These are phyloP conservation scores for Platysteira castanea DNA, from an alignment of 2,113 vertebrate species.

Conservation along the genomic window DNA sequence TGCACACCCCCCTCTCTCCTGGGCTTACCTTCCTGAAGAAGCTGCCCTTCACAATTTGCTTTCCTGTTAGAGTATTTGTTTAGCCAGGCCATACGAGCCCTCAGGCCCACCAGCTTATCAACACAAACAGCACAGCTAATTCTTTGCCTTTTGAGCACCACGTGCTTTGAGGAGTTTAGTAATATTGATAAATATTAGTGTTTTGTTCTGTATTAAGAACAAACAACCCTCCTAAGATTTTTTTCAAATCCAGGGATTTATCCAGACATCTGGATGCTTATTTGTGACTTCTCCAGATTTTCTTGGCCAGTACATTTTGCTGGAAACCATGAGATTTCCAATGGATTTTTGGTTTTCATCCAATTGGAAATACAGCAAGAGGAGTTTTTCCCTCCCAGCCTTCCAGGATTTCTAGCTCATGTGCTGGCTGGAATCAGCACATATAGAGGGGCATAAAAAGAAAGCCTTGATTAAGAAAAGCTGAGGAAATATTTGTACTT, in stretches of 20 bases:
- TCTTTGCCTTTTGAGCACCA: background rate
- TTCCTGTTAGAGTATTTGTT: background rate
- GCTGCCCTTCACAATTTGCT: background rate
- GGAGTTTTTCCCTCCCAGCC: slow-evolving; percentile 20
- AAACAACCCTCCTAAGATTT: background rate
- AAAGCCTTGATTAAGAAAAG: slow-evolving; percentile 37
- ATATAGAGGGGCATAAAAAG: background rate
- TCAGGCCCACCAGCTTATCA: background rate
- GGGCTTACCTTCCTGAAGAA: background rate
- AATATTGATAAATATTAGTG: background rate
- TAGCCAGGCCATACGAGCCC: background rate
- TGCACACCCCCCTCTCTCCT: background rate
- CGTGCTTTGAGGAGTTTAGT: background rate
- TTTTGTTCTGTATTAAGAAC: background rate
- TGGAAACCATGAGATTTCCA: slow-evolving; percentile 35
- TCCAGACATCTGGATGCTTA: slow-evolving; percentile 43
- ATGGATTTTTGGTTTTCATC: background rate
- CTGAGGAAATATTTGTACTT: slow-evolving; percentile 36
- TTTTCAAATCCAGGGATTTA: background rate
- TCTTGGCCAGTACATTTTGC: background rate
- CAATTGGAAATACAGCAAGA: slow-evolving; percentile 29
- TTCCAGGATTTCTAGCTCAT: slow-evolving; percentile 40
- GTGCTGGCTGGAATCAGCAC: background rate
- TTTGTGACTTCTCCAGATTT: slow-evolving; percentile 26
- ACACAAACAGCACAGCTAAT: background rate